Evolutionary conservation across 2,888 invertebrate genomes (phyloP).

Genomic region (Xestoiulus laeticollis): DNA sequence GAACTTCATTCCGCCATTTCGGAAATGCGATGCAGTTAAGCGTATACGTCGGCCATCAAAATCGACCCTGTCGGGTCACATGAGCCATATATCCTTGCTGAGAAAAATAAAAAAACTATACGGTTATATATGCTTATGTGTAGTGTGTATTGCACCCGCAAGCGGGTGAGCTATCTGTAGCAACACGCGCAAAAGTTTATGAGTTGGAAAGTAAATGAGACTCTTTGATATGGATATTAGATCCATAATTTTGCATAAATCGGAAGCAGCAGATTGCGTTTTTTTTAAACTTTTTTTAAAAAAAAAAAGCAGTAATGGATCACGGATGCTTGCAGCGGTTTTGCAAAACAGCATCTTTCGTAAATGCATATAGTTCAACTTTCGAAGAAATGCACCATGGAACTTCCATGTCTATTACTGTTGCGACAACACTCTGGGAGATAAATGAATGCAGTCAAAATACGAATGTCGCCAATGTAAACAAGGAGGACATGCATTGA

Average conservation of each 20-base stretch:
- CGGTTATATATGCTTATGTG: not conserved
- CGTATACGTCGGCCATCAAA: not conserved
- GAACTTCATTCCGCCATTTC: not conserved
- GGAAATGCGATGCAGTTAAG: not conserved
- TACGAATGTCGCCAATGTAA: no score
- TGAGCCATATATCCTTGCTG: not conserved
- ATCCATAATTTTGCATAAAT: not conserved
- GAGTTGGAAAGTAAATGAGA: constrained; percentile 2
- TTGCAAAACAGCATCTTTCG: not conserved
- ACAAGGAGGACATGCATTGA: no score
- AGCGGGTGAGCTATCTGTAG: not conserved
- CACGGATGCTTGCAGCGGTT: not conserved
- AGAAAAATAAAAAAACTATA: not conserved
- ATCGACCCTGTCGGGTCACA: not conserved
- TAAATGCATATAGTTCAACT: no score
- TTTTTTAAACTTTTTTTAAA: not conserved
- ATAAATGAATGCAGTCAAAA: no score
- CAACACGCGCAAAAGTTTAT: not conserved
- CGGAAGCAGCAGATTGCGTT: not conserved
- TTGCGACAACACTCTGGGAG: no score
- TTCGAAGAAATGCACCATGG: no score
- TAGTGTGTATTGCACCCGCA: not conserved
- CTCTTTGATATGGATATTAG: constrained; percentile 12
- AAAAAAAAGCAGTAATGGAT: not conserved
- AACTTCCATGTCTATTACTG: no score